Base-by-base conservation (phyloP, 2,888 invertebrate genomes). In the Gymnoscelis rufifasciata region DNA sequence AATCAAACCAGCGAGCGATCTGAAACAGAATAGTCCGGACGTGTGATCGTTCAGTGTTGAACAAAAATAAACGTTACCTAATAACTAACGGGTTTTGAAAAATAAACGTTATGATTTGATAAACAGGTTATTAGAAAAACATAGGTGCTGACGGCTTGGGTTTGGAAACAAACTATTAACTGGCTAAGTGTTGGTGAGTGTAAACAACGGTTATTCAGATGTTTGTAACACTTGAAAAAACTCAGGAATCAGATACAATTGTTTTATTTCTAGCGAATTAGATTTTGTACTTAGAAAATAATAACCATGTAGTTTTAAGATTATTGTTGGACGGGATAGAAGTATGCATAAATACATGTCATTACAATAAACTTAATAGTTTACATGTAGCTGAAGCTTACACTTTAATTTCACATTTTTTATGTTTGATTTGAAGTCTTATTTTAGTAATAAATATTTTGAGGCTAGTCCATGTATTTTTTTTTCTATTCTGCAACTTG, bases 101-200 rank as follows among this genome's bases (percentile, higher is more conserved):
- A 84, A 83, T 83, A 84, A 83, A 83, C 78, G 72, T 77, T 79
- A 82, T 82, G 78, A 83, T 82, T 82, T 78, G 77, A 79, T 81
- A 74, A 43, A 81, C 81, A 78, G 75, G 74, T 83, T 84, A 83
- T 83, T 83, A 80, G 78, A 75, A 79, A 80, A 84, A 81, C 82
- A 82, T 78, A 66, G 71, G 63, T 57, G 73, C 71, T 71, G 80
- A 77, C 75, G 72, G 65, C 65, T 47, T n/a, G n/a, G 67, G 72
- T 68, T 68, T 73, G 64, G 69, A 73, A 78, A 74, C 72, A 74
- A 74, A 74, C 71, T 74, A 67, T 68, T 68, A 65, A 62, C 52
- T 56, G 47, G 71, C 51, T 62, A 71, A 71, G 72, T 59, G 59
- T 23, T 68, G 43, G 44, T 39, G 31, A 12, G 19, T 3, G 24